Conservation (phyloP, 2,113 vertebrate species). For the Cyprinodon tularosa region DNA sequence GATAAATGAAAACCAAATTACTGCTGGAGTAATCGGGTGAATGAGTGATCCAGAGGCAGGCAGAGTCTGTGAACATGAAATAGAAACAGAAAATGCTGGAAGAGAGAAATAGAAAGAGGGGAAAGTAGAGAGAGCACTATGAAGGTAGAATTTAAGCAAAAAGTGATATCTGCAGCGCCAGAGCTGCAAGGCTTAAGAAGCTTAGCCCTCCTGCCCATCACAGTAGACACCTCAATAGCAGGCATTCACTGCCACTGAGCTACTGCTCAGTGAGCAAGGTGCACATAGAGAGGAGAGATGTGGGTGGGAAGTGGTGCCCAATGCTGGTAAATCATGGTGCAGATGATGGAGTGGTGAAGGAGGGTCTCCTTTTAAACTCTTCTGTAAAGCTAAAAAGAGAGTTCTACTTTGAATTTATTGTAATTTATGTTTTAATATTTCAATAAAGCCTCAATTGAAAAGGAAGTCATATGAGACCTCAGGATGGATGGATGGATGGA, state of each 20-base stretch:
- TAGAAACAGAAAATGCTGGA: constrained; percentile 51
- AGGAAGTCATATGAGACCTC: too few relatives aligned
- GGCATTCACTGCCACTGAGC: constrained; percentile 56
- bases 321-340: constrained; percentile 18
- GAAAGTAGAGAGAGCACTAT: constrained; percentile 40
- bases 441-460: neutral
- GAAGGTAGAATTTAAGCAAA: constrained; percentile 54
- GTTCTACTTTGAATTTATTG: neutral
- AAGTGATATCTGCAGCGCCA: constrained; percentile 70
- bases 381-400: neutral
- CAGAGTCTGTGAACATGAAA: constrained; percentile 58
- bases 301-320: constrained; percentile 11
- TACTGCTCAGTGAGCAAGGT: constrained; percentile 39
- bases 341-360: constrained; percentile 9
- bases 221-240: constrained; percentile 65
- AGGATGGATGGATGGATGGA: too few relatives aligned
- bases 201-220: constrained; percentile 67
- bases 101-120: constrained; percentile 25
- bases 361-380: constrained; percentile 2
- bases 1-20: constrained; percentile 32
- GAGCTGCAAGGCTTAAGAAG: constrained; percentile 71
- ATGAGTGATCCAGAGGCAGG: constrained; percentile 35
- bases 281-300: constrained; percentile 17
- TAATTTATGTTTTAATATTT: neutral
- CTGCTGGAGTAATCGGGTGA: constrained; percentile 34